Conservation (phyloP, 2,888 invertebrate species). For the Coelopa pilipes region DNA sequence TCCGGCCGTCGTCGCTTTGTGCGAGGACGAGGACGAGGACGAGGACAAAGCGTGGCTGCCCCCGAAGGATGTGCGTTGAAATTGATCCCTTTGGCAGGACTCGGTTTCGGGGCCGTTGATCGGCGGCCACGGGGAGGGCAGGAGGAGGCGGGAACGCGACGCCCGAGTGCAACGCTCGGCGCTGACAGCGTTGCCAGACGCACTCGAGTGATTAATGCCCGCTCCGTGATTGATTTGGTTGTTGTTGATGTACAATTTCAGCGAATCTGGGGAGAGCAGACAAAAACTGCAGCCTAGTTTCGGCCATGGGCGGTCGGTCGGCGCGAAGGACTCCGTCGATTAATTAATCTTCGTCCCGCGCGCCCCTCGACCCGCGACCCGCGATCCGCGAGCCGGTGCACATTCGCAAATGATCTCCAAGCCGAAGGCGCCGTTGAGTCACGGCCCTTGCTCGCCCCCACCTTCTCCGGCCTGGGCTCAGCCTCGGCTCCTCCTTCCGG, state of each 20-base stretch:
- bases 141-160: not conserved
- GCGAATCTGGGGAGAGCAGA: not conserved
- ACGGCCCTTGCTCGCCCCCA: too few species aligned
- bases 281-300: not conserved
- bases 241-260: too few species aligned
- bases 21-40: too few species aligned
- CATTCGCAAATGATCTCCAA: too few species aligned
- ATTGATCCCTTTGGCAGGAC: slow-evolving; percentile 30
- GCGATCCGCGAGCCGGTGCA: too few species aligned
- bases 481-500: not conserved
- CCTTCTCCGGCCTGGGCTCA: too few species aligned
- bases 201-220: slow-evolving; percentile 16
- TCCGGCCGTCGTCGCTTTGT: not conserved
- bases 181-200: not conserved
- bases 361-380: too few species aligned
- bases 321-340: not conserved
- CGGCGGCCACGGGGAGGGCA: not conserved
- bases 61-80: slow-evolving; percentile 27
- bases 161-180: not conserved
- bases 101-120: not conserved
- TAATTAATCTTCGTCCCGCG: not conserved
- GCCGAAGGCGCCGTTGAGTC: too few species aligned
- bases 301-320: not conserved
- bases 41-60: slow-evolving; percentile 5
- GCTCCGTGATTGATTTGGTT: slow-evolving; percentile 21